phyloP scores from a whole-genome alignment of 1,140 invertebrate species.

The Cataglyphis hispanica region DNA sequence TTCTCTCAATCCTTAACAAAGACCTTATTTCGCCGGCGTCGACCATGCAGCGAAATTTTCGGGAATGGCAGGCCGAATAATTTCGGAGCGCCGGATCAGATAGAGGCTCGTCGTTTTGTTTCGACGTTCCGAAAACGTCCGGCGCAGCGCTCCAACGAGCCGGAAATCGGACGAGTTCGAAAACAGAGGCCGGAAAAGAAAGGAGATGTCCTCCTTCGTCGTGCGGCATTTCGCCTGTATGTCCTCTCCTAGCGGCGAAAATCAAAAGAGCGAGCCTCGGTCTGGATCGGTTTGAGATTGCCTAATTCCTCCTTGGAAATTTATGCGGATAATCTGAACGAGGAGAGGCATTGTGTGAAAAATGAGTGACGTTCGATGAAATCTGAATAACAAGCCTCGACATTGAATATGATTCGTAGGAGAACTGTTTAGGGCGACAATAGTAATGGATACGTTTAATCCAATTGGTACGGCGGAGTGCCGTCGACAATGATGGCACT shows the following conservation, averaged over 20 bases:
- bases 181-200: constrained; percentile 77
- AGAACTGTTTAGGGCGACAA: constrained; percentile 50
- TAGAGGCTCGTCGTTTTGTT: constrained; percentile 53
- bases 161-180: constrained; percentile 78
- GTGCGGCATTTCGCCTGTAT: not conserved
- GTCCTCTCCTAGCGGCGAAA: constrained; percentile 42
- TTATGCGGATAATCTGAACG: constrained; percentile 70
- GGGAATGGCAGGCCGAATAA: constrained; percentile 49
- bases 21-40: constrained; percentile 46
- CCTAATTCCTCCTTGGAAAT: constrained; percentile 58
- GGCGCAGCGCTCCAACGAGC: constrained; percentile 72
- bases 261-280: constrained; percentile 30
- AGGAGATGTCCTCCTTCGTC: constrained; percentile 57
- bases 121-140: constrained; percentile 52
- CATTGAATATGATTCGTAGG: not conserved
- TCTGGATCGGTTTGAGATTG: constrained; percentile 46
- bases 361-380: constrained; percentile 62
- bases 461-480: constrained; percentile 66
- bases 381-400: constrained; percentile 57
- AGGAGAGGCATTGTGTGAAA: constrained; percentile 24
- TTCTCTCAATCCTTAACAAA: constrained; percentile 48
- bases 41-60: constrained; percentile 37
- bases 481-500: constrained; percentile 59
- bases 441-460: constrained; percentile 77
- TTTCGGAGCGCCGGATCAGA: constrained; percentile 49